Conservation (phyloP, 2,113 vertebrate species). For the Physeter macrocephalus region DNA sequence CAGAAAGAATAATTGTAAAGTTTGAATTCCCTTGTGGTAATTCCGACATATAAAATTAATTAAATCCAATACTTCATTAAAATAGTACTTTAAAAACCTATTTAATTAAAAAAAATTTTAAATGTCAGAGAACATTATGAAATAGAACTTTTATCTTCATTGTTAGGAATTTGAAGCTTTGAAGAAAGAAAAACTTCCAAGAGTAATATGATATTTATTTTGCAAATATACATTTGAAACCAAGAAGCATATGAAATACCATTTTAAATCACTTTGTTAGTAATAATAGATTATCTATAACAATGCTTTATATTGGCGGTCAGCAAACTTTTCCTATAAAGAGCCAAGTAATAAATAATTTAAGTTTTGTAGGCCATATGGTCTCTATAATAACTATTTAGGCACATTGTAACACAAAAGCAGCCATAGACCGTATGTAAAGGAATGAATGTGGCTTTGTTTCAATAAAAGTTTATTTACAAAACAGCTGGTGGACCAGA, state of each 20-base stretch:
- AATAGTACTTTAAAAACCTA: background rate
- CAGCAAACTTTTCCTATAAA: background rate
- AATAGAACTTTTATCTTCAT: background rate
- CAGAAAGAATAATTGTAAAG: background rate
- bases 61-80: background rate
- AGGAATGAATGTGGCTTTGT: background rate
- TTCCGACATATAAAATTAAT: conserved; percentile 28
- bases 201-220: background rate
- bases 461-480: background rate
- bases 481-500: background rate
- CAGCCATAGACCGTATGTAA: background rate
- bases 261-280: background rate
- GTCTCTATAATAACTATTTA: background rate
- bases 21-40: background rate
- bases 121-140: background rate
- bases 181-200: background rate
- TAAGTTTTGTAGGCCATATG: background rate
- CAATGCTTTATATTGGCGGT: background rate
- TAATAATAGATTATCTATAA: background rate
- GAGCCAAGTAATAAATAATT: background rate
- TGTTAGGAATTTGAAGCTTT: background rate
- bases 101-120: conserved; percentile 12
- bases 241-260: background rate
- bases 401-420: background rate
- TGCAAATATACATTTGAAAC: background rate